These are phyloP conservation scores for Alaudala cheleensis DNA, from an alignment of 2,113 vertebrate genomes.

Conservation along the genomic window DNA sequence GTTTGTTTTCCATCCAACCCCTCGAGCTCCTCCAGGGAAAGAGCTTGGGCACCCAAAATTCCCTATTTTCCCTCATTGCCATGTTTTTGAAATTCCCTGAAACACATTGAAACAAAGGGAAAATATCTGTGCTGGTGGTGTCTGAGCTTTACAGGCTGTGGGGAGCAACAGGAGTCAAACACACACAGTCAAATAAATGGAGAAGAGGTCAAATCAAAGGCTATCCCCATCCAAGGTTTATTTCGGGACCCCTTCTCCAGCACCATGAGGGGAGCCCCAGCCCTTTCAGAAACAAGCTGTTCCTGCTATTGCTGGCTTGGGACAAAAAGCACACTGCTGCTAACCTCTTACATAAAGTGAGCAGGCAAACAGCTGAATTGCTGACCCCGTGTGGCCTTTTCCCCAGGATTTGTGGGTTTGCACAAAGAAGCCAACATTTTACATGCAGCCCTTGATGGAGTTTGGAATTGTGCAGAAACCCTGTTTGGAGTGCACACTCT, in stretches of 20 bases:
- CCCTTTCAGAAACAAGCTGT: slow-evolving; percentile 56
- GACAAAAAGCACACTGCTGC: slow-evolving; percentile 67
- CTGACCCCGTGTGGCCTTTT: slow-evolving; percentile 59
- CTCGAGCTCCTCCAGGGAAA: fast-evolving
- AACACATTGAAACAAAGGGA: fast-evolving
- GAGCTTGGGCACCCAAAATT: fast-evolving
- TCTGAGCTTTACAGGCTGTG: not conserved
- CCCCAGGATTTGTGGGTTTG: slow-evolving; percentile 61
- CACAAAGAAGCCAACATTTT: slow-evolving; percentile 63
- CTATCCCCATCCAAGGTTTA: slow-evolving; percentile 16
- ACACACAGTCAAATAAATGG: not conserved
- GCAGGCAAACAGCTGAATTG: slow-evolving; percentile 61
- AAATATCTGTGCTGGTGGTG: not conserved
- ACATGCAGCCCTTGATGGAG: slow-evolving; percentile 37
- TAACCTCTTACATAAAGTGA: slow-evolving; percentile 67
- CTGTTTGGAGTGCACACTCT: slow-evolving; percentile 42
- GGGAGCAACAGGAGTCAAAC: not conserved
- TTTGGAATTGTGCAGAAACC: slow-evolving; percentile 23
- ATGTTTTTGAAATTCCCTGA: not conserved
- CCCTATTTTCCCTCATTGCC: not conserved
- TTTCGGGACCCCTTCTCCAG: slow-evolving; percentile 47
- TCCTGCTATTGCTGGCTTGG: slow-evolving; percentile 66
- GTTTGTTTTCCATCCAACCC: not conserved
- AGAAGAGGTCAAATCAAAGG: slow-evolving; percentile 41
- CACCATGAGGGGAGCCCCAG: slow-evolving; percentile 29